Conservation (phyloP, 2,113 vertebrate genomes). For the Etia nguti region DNA sequence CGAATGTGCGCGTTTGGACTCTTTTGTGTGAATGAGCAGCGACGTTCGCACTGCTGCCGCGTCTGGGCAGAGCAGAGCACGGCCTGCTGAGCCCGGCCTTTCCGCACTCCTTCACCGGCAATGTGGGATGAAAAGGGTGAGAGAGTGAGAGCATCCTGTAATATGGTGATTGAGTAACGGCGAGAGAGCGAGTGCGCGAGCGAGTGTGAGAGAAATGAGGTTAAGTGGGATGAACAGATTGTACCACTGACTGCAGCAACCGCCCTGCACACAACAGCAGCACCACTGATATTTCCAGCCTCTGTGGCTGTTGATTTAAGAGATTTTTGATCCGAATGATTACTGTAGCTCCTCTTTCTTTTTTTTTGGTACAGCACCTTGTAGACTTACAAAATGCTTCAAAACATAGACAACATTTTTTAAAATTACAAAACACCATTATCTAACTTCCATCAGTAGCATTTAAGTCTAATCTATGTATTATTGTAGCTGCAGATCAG, state of each 20-base stretch:
- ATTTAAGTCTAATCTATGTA: neutral
- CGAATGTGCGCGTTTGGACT: slow-evolving; percentile 1
- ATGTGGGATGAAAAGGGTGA: slow-evolving; percentile 31
- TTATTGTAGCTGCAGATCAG: neutral
- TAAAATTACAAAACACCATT: neutral
- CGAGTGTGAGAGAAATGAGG: slow-evolving; percentile 49
- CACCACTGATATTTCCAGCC: neutral
- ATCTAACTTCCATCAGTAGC: neutral
- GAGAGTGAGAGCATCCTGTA: slow-evolving; percentile 53
- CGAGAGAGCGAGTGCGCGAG: neutral
- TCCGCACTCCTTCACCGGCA: slow-evolving; percentile 15
- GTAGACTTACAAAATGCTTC: neutral
- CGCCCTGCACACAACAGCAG: neutral
- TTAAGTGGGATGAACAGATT: slow-evolving; percentile 65
- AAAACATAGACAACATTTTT: neutral
- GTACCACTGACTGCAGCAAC: slow-evolving; percentile 39
- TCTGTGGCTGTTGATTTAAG: neutral
- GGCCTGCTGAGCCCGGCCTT: slow-evolving; percentile 44
- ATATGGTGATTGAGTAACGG: slow-evolving; percentile 62
- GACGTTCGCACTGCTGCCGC: neutral
- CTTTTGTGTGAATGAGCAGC: slow-evolving; percentile 53
- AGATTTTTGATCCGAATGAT: neutral
- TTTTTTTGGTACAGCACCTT: neutral
- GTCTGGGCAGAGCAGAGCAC: slow-evolving; percentile 25
- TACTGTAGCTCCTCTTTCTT: neutral